Conservation (phyloP, 2,113 vertebrate species). For the Rhinoderma darwinii region DNA sequence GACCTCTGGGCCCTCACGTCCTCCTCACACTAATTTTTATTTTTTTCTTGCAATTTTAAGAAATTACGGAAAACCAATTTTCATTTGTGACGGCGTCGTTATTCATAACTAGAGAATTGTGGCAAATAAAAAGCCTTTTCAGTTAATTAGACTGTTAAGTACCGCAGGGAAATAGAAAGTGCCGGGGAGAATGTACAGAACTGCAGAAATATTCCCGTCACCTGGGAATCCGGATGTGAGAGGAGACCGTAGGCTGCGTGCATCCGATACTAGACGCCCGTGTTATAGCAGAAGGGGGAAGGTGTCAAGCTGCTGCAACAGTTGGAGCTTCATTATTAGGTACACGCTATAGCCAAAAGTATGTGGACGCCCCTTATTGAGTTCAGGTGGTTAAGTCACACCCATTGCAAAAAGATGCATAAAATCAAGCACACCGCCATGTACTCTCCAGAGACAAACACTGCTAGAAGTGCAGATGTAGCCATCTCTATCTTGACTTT, state of each 20-base stretch:
- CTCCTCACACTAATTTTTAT: too few relatives aligned
- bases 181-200: background rate
- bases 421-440: too few relatives aligned
- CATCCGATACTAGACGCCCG: background rate
- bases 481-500: too few relatives aligned
- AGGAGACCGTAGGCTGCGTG: too few relatives aligned
- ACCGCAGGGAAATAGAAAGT: constrained; percentile 58
- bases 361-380: too few relatives aligned
- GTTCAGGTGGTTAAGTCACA: too few relatives aligned
- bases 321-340: background rate
- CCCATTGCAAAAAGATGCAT: too few relatives aligned
- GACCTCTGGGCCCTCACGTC: too few relatives aligned
- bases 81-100: constrained; percentile 70
- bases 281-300: background rate
- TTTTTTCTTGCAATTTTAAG: constrained; percentile 59
- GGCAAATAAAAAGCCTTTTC: constrained; percentile 65
- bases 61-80: constrained; percentile 69
- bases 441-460: too few relatives aligned
- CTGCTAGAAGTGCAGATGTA: too few relatives aligned
- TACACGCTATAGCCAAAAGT: too few relatives aligned
- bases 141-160: constrained; percentile 70
- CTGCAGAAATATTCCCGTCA: constrained; percentile 8
- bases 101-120: constrained; percentile 70
- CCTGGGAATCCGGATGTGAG: background rate
- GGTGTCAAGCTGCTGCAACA: background rate